Percentiles rank a stretch among this genome's conserved stretches.
Evolutionary conservation across 1,140 invertebrate genomes (phyloP).

Genomic region (Zaprionus vittiger): DNA sequence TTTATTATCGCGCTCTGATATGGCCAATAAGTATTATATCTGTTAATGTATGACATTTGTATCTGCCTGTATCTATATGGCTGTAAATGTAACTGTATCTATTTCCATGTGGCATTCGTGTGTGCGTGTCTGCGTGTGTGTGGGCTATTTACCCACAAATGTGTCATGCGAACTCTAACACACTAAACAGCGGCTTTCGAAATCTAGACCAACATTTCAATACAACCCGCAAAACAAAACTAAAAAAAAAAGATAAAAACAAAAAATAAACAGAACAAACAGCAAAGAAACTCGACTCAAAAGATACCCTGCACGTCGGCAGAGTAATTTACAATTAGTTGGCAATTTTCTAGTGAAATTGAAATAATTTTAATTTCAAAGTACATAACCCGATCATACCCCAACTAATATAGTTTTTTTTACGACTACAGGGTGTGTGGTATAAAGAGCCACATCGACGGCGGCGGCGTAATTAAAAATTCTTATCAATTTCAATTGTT

Average conservation of each 20-base stretch:
- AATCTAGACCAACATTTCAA: slow-evolving; percentile 53
- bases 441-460: slow-evolving; percentile 32
- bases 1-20: slow-evolving; percentile 53
- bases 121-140: slow-evolving; percentile 13
- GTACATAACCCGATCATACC: background rate
- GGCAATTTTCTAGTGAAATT: background rate
- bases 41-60: slow-evolving; percentile 6
- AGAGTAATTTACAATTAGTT: background rate
- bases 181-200: slow-evolving; percentile 20
- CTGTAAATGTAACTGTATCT: slow-evolving; percentile 22
- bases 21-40: slow-evolving; percentile 16
- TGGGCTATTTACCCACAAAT: slow-evolving; percentile 17
- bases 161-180: slow-evolving; percentile 16
- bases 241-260: slow-evolving; percentile 22
- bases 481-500: slow-evolving; percentile 77
- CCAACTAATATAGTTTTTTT: background rate
- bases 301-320: background rate
- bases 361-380: background rate
- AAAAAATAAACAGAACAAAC: slow-evolving; percentile 26
- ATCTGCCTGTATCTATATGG: background rate
- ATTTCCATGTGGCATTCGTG: slow-evolving; percentile 1
- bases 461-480: slow-evolving; percentile 72
- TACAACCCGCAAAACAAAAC: slow-evolving; percentile 22
- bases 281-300: background rate
- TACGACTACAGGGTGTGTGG: slow-evolving; percentile 22